A percentile compares a stretch with the other conserved stretches of the same genome.
phyloP scores from a whole-genome alignment of 2,113 vertebrate genomes.

The Emydura subglobosa region DNA sequence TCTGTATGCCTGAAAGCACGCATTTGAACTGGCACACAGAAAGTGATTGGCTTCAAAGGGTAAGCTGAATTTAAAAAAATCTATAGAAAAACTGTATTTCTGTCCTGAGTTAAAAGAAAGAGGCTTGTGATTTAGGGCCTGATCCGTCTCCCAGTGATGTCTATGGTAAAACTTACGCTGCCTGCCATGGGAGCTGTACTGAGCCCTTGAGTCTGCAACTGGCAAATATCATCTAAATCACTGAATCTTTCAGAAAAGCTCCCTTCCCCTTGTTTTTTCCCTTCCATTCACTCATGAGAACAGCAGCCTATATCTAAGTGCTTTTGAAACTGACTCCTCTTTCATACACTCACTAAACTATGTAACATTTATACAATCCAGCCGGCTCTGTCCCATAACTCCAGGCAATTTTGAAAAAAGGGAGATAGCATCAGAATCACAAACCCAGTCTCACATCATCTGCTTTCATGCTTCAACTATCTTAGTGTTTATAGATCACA shows the following conservation, averaged over 20 bases:
- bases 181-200: not conserved
- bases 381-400: slow-evolving; percentile 58
- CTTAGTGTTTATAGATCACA: slow-evolving; percentile 57
- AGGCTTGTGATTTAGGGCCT: not conserved
- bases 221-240: not conserved
- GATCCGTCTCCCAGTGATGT: not conserved
- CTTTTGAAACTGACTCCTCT: slow-evolving; percentile 12
- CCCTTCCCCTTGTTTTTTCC: not conserved
- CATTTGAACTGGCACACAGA: not conserved
- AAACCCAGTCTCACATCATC: slow-evolving; percentile 48
- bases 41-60: not conserved
- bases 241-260: not conserved
- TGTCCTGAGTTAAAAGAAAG: not conserved
- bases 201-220: slow-evolving; percentile 11
- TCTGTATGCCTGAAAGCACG: not conserved
- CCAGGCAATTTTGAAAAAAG: slow-evolving; percentile 41
- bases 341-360: slow-evolving; percentile 63
- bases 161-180: not conserved
- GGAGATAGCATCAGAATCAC: slow-evolving; percentile 52
- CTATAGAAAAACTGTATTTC: not conserved
- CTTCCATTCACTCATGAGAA: not conserved
- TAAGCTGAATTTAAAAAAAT: not conserved
- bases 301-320: slow-evolving; percentile 11
- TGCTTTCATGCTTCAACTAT: slow-evolving; percentile 64
- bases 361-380: slow-evolving; percentile 58